Evolutionary conservation across 2,888 invertebrate species (phyloP).

Genomic region (Dryomyza anilis): DNA sequence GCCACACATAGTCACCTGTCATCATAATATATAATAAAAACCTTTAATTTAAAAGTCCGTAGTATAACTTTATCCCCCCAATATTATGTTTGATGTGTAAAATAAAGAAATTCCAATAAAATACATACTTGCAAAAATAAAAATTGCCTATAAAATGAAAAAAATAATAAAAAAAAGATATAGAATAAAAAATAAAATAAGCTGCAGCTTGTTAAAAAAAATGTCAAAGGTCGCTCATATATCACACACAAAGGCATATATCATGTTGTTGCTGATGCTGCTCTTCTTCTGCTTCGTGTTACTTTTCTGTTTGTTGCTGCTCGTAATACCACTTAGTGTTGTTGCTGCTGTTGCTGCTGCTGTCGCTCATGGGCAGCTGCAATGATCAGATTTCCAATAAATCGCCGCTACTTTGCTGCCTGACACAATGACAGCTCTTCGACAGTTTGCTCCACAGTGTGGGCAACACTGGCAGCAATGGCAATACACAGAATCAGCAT

Average conservation of each 20-base stretch:
- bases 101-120: too few relatives aligned
- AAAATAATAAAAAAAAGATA: not conserved
- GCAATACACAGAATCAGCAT: not conserved
- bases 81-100: too few relatives aligned
- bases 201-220: constrained; percentile 36
- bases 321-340: not conserved
- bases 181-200: not conserved
- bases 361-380: not conserved
- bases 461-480: constrained; percentile 9
- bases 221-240: constrained; percentile 41
- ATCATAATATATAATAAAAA: too few relatives aligned
- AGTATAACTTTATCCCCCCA: too few relatives aligned
- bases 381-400: constrained; percentile 35
- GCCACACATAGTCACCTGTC: too few relatives aligned
- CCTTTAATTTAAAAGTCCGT: too few relatives aligned
- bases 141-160: too few relatives aligned
- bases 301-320: not conserved
- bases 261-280: constrained; percentile 4
- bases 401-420: constrained; percentile 28
- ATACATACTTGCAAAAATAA: too few relatives aligned
- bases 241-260: constrained; percentile 33
- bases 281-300: not conserved
- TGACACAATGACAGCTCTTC: constrained; percentile 35
- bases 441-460: constrained; percentile 26
- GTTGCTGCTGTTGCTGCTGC: not conserved